Percentiles rank a stretch among this genome's conserved stretches.
These are phyloP conservation scores for Ophion ventricosus DNA, from an alignment of 2,888 invertebrate genomes.

Conservation along the genomic window DNA sequence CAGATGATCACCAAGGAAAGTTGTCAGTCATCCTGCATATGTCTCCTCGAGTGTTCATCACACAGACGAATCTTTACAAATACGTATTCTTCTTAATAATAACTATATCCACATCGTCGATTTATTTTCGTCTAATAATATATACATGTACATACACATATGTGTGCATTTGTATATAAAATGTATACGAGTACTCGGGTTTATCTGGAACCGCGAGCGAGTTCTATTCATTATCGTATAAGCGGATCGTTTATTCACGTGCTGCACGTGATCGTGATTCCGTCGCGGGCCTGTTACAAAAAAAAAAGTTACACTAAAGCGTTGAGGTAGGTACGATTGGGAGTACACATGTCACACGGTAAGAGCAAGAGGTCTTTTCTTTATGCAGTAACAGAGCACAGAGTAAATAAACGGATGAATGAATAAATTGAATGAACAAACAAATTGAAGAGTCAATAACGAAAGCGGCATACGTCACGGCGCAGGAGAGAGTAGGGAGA, in stretches of 20 bases:
- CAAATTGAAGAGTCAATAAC: slow-evolving; percentile 12
- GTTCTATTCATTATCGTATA: slow-evolving; percentile 65
- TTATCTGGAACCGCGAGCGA: slow-evolving; percentile 18
- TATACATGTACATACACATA: slow-evolving; percentile 1
- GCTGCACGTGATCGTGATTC: slow-evolving; percentile 65
- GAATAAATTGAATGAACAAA: slow-evolving; percentile 1
- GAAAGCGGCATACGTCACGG: slow-evolving; percentile 43
- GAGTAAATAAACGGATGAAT: not conserved
- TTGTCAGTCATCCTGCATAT: not conserved
- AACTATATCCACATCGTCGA: not conserved
- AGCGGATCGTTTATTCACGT: slow-evolving; percentile 64
- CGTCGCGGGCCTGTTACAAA: slow-evolving; percentile 40
- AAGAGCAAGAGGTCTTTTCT: not conserved
- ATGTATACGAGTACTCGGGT: slow-evolving; percentile 38
- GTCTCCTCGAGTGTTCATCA: not conserved
- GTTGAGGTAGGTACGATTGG: slow-evolving; percentile 56
- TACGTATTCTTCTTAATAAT: no score
- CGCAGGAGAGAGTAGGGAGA: not conserved
- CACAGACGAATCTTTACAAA: not conserved
- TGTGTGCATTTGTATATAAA: slow-evolving; percentile 2
- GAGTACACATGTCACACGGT: slow-evolving; percentile 21
- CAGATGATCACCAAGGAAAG: no score
- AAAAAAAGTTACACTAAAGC: slow-evolving; percentile 59
- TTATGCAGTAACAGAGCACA: slow-evolving; percentile 13
- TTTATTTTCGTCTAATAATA: slow-evolving; percentile 3